Evolutionary conservation across 1,140 invertebrate genomes (phyloP).

Genomic region (Drosophila athabasca): DNA sequence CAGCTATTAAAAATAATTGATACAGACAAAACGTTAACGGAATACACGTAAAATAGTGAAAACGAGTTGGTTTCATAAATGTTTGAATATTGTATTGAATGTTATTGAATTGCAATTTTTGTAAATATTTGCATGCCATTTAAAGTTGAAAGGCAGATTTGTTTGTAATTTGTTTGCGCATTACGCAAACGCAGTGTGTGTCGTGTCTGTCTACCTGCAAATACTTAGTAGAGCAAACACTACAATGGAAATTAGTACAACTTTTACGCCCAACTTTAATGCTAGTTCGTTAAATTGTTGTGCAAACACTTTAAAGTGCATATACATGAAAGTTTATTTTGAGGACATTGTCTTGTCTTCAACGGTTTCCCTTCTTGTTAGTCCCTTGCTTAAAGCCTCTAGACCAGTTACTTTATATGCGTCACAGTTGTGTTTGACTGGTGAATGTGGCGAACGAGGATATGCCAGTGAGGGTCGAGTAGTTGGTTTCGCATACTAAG

Average conservation of each 20-base stretch:
- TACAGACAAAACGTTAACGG: conserved; percentile 22
- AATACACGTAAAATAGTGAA: conserved; percentile 22
- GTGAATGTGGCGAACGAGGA: conserved; percentile 6
- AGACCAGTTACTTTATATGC: conserved; percentile 43
- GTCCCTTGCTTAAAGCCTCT: conserved; percentile 24
- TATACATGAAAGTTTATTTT: conserved; percentile 34
- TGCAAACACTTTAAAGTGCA: conserved; percentile 63
- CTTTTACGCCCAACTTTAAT: conserved; percentile 48
- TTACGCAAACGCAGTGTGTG: conserved; percentile 54
- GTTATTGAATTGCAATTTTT: conserved; percentile 61
- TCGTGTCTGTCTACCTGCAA: conserved; percentile 23
- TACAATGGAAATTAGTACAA: conserved; percentile 38
- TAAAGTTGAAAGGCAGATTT: conserved; percentile 46
- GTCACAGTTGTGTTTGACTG: conserved; percentile 47
- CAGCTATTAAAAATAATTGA: conserved; percentile 40
- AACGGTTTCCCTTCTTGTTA: conserved; percentile 52
- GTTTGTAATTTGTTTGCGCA: conserved; percentile 47
- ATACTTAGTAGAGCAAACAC: conserved; percentile 15
- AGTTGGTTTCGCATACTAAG: conserved; percentile 23
- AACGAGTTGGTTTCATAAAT: conserved; percentile 58
- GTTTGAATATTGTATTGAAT: conserved; percentile 61
- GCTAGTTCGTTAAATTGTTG: conserved; percentile 48
- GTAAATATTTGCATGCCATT: conserved; percentile 66
- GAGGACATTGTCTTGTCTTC: conserved; percentile 10
- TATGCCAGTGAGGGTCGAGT: not conserved